Conservation (phyloP, 2,888 invertebrate genomes). For the Drosophila mimica region DNA sequence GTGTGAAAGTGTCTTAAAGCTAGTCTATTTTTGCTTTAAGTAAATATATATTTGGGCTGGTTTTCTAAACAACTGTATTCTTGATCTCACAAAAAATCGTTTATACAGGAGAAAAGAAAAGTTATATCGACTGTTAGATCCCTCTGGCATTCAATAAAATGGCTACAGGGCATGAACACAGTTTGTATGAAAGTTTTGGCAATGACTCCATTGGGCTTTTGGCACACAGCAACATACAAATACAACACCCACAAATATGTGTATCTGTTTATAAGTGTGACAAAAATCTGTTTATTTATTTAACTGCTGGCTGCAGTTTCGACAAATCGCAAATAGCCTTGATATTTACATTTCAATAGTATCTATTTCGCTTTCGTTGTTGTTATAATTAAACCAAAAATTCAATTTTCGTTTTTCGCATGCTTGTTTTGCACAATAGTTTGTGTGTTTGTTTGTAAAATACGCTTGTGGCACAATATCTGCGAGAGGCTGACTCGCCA, state of each 20-base stretch:
- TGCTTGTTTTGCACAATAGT: constrained; percentile 1
- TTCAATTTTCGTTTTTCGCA: constrained; percentile 28
- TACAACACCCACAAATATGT: constrained; percentile 1
- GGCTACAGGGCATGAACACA: constrained; percentile 1
- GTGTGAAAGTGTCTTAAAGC: not conserved
- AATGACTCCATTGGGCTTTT: constrained; percentile 69
- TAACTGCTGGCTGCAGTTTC: constrained; percentile 23
- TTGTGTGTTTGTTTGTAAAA: constrained; percentile 30
- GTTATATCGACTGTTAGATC: not conserved
- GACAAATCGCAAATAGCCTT: constrained; percentile 26
- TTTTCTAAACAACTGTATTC: not conserved
- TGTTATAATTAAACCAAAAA: constrained; percentile 23
- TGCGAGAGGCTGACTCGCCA: not conserved
- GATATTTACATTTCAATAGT: constrained; percentile 20
- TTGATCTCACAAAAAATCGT: not conserved
- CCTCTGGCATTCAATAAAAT: not conserved
- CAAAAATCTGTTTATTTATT: constrained; percentile 58
- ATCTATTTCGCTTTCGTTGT: constrained; percentile 33
- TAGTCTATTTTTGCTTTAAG: too few relatives aligned
- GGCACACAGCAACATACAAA: not conserved
- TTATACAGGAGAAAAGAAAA: not conserved
- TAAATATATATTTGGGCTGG: not conserved
- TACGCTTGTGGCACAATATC: not conserved
- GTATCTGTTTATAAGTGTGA: constrained; percentile 21
- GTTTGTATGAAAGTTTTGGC: constrained; percentile 44